These are phyloP conservation scores for Oncorhynchus gorbuscha DNA, from an alignment of 2,113 vertebrate genomes.

Conservation along the genomic window DNA sequence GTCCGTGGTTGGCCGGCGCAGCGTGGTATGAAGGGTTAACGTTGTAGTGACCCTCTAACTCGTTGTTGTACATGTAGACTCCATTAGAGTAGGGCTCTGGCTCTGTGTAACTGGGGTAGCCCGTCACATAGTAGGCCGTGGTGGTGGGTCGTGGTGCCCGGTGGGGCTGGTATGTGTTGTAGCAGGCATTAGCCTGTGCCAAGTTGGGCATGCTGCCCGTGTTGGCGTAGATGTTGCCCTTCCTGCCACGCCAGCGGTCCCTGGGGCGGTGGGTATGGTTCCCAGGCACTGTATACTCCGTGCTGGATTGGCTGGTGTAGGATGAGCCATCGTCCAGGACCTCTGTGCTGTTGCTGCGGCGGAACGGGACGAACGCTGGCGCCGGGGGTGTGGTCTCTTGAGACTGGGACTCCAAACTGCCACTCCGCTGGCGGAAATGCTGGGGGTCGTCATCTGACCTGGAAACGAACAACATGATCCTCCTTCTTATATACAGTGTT, in stretches of 20 bases:
- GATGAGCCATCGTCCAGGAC: slow-evolving; percentile 92
- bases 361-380: slow-evolving; percentile 73
- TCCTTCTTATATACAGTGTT: too few relatives aligned
- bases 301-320: slow-evolving; percentile 94
- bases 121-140: slow-evolving; percentile 84
- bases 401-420: slow-evolving; percentile 92
- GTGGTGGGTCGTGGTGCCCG: slow-evolving; percentile 71
- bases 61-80: slow-evolving; percentile 83
- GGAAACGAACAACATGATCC: slow-evolving; percentile 1
- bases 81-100: slow-evolving; percentile 76
- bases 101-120: slow-evolving; percentile 77
- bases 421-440: slow-evolving; percentile 87
- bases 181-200: slow-evolving; percentile 80
- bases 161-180: slow-evolving; percentile 70
- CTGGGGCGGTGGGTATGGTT: slow-evolving; percentile 76
- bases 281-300: slow-evolving; percentile 77
- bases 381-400: slow-evolving; percentile 71
- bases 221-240: slow-evolving; percentile 79
- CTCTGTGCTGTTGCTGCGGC: slow-evolving; percentile 94
- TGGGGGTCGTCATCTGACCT: slow-evolving; percentile 80
- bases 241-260: slow-evolving; percentile 80
- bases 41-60: slow-evolving; percentile 89
- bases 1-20: slow-evolving; percentile 70
- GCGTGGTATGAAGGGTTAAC: slow-evolving; percentile 83
- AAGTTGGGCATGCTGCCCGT: slow-evolving; percentile 97